A percentile compares a stretch with the other conserved stretches of the same genome.
These are phyloP conservation scores for Lithobates sylvaticus DNA, from an alignment of 2,797 vertebrate species.

Conservation along the genomic window DNA sequence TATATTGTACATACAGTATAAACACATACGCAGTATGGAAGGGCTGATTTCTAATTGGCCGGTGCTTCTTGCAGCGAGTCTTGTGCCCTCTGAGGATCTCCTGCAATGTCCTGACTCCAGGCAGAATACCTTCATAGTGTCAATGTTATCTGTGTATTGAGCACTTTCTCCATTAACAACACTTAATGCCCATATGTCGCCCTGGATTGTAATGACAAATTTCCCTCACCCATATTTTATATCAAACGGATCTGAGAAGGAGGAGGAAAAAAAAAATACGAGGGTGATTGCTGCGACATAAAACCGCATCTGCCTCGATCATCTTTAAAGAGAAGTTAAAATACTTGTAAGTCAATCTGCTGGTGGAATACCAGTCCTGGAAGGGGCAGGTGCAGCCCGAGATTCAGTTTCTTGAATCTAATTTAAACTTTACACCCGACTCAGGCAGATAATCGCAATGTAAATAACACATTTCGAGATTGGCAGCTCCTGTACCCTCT, in stretches of 20 bases:
- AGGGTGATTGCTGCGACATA: slow-evolving; percentile 68
- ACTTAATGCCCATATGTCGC: slow-evolving; percentile 51
- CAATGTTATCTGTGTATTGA: background rate
- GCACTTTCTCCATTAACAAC: slow-evolving; percentile 2
- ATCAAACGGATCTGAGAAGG: slow-evolving; percentile 66
- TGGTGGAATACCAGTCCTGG: slow-evolving; percentile 75
- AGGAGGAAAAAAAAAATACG: slow-evolving; percentile 59
- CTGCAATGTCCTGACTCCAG: slow-evolving; percentile 30
- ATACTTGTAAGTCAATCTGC: slow-evolving; percentile 80
- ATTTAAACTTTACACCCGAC: slow-evolving; percentile 80
- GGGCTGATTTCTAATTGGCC: too few relatives aligned
- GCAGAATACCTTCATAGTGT: slow-evolving; percentile 35
- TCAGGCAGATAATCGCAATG: slow-evolving; percentile 76
- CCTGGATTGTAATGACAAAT: slow-evolving; percentile 64
- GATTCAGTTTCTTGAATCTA: slow-evolving; percentile 84
- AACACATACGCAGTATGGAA: too few relatives aligned
- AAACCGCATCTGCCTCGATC: slow-evolving; percentile 75
- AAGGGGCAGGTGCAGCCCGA: slow-evolving; percentile 77
- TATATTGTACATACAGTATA: too few relatives aligned
- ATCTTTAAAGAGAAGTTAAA: slow-evolving; percentile 79
- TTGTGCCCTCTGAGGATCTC: background rate
- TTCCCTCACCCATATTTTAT: slow-evolving; percentile 66
- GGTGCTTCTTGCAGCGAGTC: too few relatives aligned
- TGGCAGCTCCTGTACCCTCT: background rate
- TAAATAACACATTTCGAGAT: slow-evolving; percentile 74